phyloP scores from a whole-genome alignment of 2,113 vertebrate species.

The Panurus biarmicus region DNA sequence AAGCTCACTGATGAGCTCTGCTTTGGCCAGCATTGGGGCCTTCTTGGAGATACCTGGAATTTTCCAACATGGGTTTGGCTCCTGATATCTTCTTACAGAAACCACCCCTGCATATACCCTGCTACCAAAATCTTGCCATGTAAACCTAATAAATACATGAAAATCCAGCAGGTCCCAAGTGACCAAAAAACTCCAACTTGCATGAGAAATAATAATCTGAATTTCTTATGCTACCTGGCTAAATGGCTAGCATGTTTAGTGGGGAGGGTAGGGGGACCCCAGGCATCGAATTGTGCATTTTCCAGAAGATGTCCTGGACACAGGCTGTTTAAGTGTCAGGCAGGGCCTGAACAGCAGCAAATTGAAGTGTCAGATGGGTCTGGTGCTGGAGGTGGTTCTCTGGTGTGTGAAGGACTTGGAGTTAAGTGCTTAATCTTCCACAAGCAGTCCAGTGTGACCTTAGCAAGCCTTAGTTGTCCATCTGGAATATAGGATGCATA shows the following conservation, averaged over 20 bases:
- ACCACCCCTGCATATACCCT: neutral
- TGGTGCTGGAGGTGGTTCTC: neutral
- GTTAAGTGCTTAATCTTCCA: neutral
- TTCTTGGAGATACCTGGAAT: neutral
- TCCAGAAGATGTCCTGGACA: neutral
- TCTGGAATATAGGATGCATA: neutral
- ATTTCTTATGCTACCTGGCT: slow-evolving; percentile 1
- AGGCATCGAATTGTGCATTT: neutral
- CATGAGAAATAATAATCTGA: slow-evolving; percentile 35
- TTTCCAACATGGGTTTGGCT: fast-evolving
- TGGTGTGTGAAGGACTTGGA: neutral
- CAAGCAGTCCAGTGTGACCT: neutral
- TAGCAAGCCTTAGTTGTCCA: neutral
- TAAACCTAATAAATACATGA: neutral
- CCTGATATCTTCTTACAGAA: neutral
- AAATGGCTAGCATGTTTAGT: neutral
- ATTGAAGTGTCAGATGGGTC: neutral
- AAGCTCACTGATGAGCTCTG: neutral
- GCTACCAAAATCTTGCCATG: neutral
- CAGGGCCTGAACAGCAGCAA: neutral
- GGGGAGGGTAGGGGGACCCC: neutral
- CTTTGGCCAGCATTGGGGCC: fast-evolving
- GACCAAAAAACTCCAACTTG: neutral
- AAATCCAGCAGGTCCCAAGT: neutral
- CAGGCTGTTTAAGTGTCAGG: neutral